Base-by-base conservation (phyloP, 23 tunicate genomes). In the Corella eumyota region DNA sequence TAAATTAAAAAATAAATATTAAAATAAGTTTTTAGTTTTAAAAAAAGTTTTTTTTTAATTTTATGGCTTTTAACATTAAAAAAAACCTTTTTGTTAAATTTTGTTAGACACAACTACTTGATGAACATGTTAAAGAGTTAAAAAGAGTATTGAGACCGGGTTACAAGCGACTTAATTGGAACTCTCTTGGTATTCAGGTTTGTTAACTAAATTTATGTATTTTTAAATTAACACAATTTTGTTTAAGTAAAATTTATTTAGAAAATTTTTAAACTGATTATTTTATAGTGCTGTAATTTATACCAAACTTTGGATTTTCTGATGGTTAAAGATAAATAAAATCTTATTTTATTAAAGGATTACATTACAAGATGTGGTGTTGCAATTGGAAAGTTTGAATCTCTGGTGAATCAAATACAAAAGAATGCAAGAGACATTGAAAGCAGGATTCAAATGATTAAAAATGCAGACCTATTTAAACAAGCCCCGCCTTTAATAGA, bases 341-440 rank as follows among this genome's bases (percentile, higher is more conserved):
- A n/a, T n/a, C n/a, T n/a, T n/a, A n/a, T n/a, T n/a, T n/a, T n/a
- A n/a, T n/a, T n/a, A 2, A 34, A 90, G 90, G 97, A 90, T 60
- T 90, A 90, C 66, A 73, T 81, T 32, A 75, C 76, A 36, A 52
- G 76, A 50, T 74, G 97, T 34, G 97, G 80, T 51, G 65, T 60
- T 23, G 90, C 90, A 0, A 64, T 90, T 23, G 97, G 80, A 25
- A 90, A 90, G 60, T 90, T 90, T 66, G 97, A 90, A 58, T 90
- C 97, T 19, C 66, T 90, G 45, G 97, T 90, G 32, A 90, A 90
- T 65, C 97, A 90, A 55, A 80, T 90, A 19, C 97, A 90, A 71
- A 80, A 90, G 70, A 90, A 80, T 60, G 91, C 97, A 9, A 69
- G 71, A 40, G 97, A 90, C 56, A 90, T 90, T 31, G 91, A 90